Conservation (phyloP, 2,113 vertebrate genomes). For the Pygoscelis adeliae region DNA sequence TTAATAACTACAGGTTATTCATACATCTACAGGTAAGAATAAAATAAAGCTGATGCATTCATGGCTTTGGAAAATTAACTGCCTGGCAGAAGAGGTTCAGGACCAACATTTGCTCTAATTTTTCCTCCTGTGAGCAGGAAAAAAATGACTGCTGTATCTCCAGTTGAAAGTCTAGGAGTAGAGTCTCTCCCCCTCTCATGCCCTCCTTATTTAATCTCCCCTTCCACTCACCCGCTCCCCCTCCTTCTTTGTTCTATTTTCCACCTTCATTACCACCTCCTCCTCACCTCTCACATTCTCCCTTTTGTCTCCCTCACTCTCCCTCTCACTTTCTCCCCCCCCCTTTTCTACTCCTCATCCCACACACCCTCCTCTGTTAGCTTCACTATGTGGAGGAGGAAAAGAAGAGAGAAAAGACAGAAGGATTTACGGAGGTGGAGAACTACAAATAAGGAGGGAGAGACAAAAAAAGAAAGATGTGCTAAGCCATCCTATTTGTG, state of each 20-base stretch:
- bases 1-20: neutral
- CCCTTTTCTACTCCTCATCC: constrained; percentile 47
- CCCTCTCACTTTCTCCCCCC: constrained; percentile 10
- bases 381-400: constrained; percentile 4
- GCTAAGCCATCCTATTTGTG: constrained; percentile 52
- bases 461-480: constrained; percentile 47
- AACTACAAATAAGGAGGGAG: constrained; percentile 37
- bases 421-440: constrained; percentile 50
- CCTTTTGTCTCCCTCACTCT: constrained; percentile 55
- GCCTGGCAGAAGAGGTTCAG: neutral
- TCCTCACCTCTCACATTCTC: constrained; percentile 52
- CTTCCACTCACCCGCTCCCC: neutral
- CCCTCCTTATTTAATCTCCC: constrained; percentile 21
- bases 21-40: neutral
- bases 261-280: constrained; percentile 57
- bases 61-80: neutral
- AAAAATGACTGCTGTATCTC: neutral
- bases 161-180: neutral
- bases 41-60: neutral
- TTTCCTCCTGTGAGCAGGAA: neutral
- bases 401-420: constrained; percentile 57
- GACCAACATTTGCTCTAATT: constrained; percentile 21
- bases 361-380: constrained; percentile 59
- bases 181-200: neutral
- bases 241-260: constrained; percentile 63